Percentiles rank a stretch among this genome's conserved stretches.
phyloP scores from a whole-genome alignment of 2,888 invertebrate genomes.

The Macrosoma leucophasiata region DNA sequence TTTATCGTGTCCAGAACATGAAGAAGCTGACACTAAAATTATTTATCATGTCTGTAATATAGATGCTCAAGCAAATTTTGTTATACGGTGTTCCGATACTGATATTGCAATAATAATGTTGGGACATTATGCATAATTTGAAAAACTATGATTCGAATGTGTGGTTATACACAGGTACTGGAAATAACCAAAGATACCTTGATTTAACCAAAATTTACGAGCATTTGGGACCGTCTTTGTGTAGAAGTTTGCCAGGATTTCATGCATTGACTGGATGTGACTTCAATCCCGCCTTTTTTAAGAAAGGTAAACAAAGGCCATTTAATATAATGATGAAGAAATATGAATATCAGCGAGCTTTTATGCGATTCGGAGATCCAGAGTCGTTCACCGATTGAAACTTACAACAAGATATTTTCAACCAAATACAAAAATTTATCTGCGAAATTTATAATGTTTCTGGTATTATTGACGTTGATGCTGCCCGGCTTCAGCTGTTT shows the following conservation, averaged over 20 bases:
- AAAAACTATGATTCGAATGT: constrained; percentile 6
- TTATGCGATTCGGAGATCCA: constrained; percentile 16
- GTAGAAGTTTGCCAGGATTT: neutral
- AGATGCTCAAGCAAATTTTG: constrained; percentile 12
- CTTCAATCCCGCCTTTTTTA: constrained; percentile 3
- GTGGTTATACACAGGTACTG: neutral
- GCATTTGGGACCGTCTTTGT: neutral
- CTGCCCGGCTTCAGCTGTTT: constrained; percentile 8
- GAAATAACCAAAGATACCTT: neutral
- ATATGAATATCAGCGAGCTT: constrained; percentile 16
- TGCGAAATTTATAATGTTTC: neutral
- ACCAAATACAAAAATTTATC: neutral
- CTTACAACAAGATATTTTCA: neutral
- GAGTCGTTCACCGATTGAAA: too few relatives aligned
- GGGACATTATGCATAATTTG: constrained; percentile 13
- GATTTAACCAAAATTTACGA: neutral
- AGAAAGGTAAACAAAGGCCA: constrained; percentile 15
- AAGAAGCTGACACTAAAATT: constrained; percentile 28
- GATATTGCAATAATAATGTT: constrained; percentile 30
- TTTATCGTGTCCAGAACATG: constrained; percentile 24
- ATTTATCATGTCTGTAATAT: constrained; percentile 20
- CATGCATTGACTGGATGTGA: constrained; percentile 1
- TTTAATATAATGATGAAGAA: constrained; percentile 15
- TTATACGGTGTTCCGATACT: constrained; percentile 24
- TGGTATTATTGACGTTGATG: constrained; percentile 4